Base-by-base conservation (phyloP, 2,888 invertebrate species). In the Cataglyphis rosenhaueri region DNA sequence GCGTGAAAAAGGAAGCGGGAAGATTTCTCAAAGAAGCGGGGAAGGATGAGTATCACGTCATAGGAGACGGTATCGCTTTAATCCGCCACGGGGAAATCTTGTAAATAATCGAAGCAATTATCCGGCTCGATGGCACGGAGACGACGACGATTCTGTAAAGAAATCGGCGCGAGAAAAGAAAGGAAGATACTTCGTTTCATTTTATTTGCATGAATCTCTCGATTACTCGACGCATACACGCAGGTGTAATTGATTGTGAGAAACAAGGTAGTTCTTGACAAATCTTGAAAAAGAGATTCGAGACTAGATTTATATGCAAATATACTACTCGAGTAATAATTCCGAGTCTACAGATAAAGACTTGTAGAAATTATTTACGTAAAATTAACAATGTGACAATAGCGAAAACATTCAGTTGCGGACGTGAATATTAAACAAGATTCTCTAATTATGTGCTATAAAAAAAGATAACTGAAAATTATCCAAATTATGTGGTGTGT, bases 91-190 rank as follows among this genome's bases (percentile, higher is more conserved):
- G 57, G 88, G 81, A 88, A 86, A 90, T 89, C 89, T 87, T 88
- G 89, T 89, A 90, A 90, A 90, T 90, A 90, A 90, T 90, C 86
- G 88, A 82, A 85, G 86, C 87, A 90, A 90, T 90, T 90, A 90
- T 86, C 74, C 84, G 70, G 71, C 81, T 87, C 84, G 87, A 48
- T 59, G 75, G 79, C 35, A 59, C 73, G 68, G 48, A 62, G 74
- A 64, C 68, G 81, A 29, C 61, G 48, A 38, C 52, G 48, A 64
- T 55, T 44, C 35, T 29, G 73, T 55, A 78, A 83, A 83, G 78
- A 65, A 82, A 57, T 38, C 38, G 32, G 59, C 21, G 61, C 57
- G 55, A 82, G 15, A 44, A 73, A 57, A 25, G n/a, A 70, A 62
- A 35, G 41, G 52, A 15, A 52, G 25, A 68, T 41, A 32, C 65